phyloP scores from a whole-genome alignment of 2,113 vertebrate genomes.

The Macquaria australasica region DNA sequence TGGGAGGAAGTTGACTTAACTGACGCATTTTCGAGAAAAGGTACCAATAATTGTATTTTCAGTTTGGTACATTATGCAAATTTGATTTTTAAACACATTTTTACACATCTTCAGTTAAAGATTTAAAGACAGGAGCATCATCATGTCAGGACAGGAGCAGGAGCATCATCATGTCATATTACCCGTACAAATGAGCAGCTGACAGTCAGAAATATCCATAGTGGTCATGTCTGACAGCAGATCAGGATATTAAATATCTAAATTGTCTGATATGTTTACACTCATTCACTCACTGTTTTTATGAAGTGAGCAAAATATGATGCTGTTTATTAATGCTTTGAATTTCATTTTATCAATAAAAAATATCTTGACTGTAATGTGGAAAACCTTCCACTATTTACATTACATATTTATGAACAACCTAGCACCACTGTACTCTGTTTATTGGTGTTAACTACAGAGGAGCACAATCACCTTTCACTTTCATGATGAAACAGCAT shows the following conservation, averaged over 20 bases:
- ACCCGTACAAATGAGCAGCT: neutral
- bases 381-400: no score
- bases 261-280: no score
- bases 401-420: no score
- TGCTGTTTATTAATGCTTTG: neutral
- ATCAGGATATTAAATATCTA: no score
- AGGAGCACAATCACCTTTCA: no score
- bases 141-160: no score
- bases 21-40: neutral
- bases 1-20: slow-evolving; percentile 8
- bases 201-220: no score
- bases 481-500: no score
- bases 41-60: neutral
- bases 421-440: no score
- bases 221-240: no score
- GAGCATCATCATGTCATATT: neutral
- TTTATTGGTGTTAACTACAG: no score
- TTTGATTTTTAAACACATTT: neutral
- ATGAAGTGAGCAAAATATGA: neutral
- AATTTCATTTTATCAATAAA: neutral
- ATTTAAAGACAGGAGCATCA: neutral
- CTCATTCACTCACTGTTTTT: no score
- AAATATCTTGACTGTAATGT: neutral
- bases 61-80: neutral
- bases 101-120: neutral